These are phyloP conservation scores for Pelvicachromis taeniatus DNA, from an alignment of 2,113 vertebrate genomes.

Conservation along the genomic window DNA sequence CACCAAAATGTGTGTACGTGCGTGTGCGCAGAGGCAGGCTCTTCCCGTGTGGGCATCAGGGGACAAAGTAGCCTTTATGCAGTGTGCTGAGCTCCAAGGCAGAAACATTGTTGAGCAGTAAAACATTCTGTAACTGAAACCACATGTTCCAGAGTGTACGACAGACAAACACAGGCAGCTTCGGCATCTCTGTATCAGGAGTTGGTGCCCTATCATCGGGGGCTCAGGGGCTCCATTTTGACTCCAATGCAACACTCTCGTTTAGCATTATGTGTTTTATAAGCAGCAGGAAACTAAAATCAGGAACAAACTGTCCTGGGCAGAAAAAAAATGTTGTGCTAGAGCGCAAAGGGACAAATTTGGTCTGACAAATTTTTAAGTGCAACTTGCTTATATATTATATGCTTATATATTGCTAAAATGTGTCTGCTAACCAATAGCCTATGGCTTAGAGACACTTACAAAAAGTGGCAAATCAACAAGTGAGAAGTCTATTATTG, in stretches of 20 bases:
- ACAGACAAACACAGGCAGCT: slow-evolving; percentile 62
- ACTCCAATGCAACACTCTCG: slow-evolving; percentile 49
- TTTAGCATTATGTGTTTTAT: slow-evolving; percentile 61
- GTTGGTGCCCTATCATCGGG: slow-evolving; percentile 54
- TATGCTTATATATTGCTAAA: slow-evolving; percentile 13
- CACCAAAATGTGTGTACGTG: background rate
- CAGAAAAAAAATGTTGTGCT: slow-evolving; percentile 11
- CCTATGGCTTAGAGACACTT: background rate
- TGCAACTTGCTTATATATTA: slow-evolving; percentile 4
- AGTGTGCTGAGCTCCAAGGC: slow-evolving; percentile 70
- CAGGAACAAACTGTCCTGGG: slow-evolving; percentile 53
- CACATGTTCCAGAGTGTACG: slow-evolving; percentile 76
- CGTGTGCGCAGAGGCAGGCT: slow-evolving; percentile 35
- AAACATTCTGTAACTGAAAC: slow-evolving; percentile 77
- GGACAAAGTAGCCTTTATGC: slow-evolving; percentile 82
- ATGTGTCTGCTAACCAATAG: background rate
- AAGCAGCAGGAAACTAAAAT: slow-evolving; percentile 64
- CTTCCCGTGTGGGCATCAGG: slow-evolving; percentile 68
- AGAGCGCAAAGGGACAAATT: background rate
- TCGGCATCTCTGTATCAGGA: slow-evolving; percentile 58
- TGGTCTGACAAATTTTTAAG: slow-evolving; percentile 22
- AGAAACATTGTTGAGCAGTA: slow-evolving; percentile 79
- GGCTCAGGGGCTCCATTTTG: slow-evolving; percentile 47
- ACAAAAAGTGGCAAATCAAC: background rate
- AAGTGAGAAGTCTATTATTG: background rate